Conservation (phyloP, 2,797 vertebrate species). For the Selene dorsalis region DNA sequence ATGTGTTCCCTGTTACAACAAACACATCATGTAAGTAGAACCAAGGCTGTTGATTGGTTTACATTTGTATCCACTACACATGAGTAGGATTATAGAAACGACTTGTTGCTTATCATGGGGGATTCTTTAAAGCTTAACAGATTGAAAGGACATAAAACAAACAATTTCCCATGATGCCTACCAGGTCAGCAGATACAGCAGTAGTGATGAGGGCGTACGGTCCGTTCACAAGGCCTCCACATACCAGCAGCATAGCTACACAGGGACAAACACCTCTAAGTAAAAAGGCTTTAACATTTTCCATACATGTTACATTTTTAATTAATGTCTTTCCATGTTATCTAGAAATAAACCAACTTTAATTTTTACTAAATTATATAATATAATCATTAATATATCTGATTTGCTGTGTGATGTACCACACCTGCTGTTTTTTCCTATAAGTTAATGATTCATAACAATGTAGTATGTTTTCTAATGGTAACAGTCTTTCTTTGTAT, state of each 20-base stretch:
- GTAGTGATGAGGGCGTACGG: slow-evolving; percentile 98
- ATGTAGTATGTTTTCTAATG: background rate
- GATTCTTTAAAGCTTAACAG: background rate
- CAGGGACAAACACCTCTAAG: background rate
- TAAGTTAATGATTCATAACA: too few relatives aligned
- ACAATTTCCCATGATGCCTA: slow-evolving; percentile 65
- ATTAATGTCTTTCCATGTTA: too few relatives aligned
- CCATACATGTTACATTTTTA: too few relatives aligned
- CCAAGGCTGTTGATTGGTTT: background rate
- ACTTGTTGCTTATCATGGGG: background rate
- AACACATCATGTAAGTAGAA: background rate
- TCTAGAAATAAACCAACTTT: too few relatives aligned
- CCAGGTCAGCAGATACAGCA: slow-evolving; percentile 95
- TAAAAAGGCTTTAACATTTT: background rate
- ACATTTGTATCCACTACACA: background rate
- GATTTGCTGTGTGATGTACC: too few relatives aligned
- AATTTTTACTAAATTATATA: too few relatives aligned
- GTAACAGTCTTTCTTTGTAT: background rate
- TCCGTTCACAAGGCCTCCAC: slow-evolving; percentile 94
- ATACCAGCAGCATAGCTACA: slow-evolving; percentile 92
- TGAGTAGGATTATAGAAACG: background rate
- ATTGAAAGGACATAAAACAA: background rate
- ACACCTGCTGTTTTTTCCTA: too few relatives aligned
- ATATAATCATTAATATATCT: too few relatives aligned
- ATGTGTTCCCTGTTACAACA: slow-evolving; percentile 90